Evolutionary conservation across 2,888 invertebrate genomes (phyloP).

Genomic region (Heliconius erato): DNA sequence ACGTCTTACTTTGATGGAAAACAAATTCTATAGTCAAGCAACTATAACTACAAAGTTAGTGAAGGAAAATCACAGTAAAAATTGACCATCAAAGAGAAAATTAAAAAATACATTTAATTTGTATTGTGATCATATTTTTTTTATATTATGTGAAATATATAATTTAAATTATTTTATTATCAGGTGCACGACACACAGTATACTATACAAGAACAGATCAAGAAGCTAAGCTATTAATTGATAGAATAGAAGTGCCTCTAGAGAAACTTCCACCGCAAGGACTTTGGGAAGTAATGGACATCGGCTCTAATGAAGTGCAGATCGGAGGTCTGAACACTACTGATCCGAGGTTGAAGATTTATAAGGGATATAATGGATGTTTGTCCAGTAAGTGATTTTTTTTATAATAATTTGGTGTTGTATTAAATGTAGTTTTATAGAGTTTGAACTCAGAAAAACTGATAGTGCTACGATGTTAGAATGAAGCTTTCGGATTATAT

Average conservation of each 20-base stretch:
- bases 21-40: too few species aligned
- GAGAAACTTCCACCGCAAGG: constrained; percentile 89
- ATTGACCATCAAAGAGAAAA: too few species aligned
- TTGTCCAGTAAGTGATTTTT: constrained; percentile 91
- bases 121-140: too few species aligned
- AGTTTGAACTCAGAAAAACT: too few species aligned
- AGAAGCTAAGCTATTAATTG: constrained; percentile 90
- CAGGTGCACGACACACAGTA: constrained; percentile 91
- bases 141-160: neutral
- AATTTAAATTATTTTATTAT: neutral
- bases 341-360: constrained; percentile 92
- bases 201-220: constrained; percentile 89
- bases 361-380: constrained; percentile 95
- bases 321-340: constrained; percentile 94
- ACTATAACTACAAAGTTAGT: too few species aligned
- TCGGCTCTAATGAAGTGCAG: constrained; percentile 93
- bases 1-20: too few species aligned
- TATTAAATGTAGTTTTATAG: too few species aligned
- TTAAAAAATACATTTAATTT: too few species aligned
- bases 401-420: too few species aligned
- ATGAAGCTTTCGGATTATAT: too few species aligned
- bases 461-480: too few species aligned
- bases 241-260: constrained; percentile 90
- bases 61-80: too few species aligned
- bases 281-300: constrained; percentile 88